Evolutionary conservation across 1,140 invertebrate genomes (phyloP), one percentile per base, ranked within the genome.

Genomic region (Sarcophaga peregrina): DNA sequence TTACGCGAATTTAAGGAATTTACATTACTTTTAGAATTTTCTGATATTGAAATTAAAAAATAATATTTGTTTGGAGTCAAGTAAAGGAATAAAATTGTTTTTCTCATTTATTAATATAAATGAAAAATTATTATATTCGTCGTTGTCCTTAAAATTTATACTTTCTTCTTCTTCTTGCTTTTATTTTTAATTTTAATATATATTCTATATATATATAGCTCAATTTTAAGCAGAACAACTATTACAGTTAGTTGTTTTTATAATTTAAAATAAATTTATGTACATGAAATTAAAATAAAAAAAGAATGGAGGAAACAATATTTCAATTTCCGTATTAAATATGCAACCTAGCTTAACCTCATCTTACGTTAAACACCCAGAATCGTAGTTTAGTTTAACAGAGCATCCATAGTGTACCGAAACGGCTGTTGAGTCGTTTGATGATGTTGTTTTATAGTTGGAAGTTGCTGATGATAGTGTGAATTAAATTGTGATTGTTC

Each of bases 351-450:
- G 7, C 1, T 62, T 15, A 0, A 7, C 15, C 20, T 46, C 20
- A 74, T 74, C 73, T 37, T 37, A 37, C 25, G 10, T 45, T 74
- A 45, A 13, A 13, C 15, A 58, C 11, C 13, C 13, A 58, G 7
- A 20, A 73, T 50, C 4, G 5, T 10, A 15, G 4, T 86, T 91
- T 92, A 93, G 90, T 92, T 92, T 86, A 93, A 92, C 90, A 93
- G 91, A 88, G 92, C 92, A 91, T 93, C 92, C 92, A 93, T 93
- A 87, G 92, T 92, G 90, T 93, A 93, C 90, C 92, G 91, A 92
- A 91, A 92, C 90, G 92, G 91, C 85, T 87, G 88, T 91, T 86
- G 84, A 86, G 90, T 37, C 4, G 25, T 68, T 76, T 75, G 62
- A 48, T 52, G 75, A 20, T 78, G 47, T 83, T 85, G 84, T 86